Evolutionary conservation across 2,113 vertebrate species (phyloP).

Genomic region (Corythornis cristatus): DNA sequence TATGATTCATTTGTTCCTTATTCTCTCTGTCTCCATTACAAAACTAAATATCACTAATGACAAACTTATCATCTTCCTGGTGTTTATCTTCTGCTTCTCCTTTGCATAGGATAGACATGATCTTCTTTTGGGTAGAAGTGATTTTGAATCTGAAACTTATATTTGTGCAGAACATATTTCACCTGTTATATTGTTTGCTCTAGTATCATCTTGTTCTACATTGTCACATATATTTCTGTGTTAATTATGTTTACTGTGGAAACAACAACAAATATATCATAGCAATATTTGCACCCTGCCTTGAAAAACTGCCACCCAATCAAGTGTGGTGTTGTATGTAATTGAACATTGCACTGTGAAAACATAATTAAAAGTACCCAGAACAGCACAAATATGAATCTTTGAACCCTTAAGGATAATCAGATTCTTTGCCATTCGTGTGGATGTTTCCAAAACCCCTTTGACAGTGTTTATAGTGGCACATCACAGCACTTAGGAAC

Average conservation of each 20-base stretch:
- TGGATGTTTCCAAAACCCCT: neutral
- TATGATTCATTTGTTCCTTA: neutral
- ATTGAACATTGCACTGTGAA: neutral
- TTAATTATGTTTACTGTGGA: neutral
- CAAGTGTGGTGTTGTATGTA: neutral
- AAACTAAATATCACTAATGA: neutral
- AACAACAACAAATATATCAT: neutral
- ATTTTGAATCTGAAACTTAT: neutral
- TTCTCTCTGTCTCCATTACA: neutral
- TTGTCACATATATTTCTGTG: neutral
- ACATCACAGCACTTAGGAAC: neutral
- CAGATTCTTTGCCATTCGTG: neutral
- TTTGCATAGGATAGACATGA: neutral
- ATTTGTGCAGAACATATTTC: neutral
- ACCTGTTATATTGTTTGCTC: neutral
- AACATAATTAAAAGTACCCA: neutral
- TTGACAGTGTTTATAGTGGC: neutral
- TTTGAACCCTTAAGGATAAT: neutral
- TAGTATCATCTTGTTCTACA: neutral
- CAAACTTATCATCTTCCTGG: neutral
- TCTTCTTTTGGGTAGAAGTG: neutral
- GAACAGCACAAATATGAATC: neutral
- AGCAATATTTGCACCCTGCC: neutral
- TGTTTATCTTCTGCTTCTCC: neutral
- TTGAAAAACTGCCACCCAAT: neutral